phyloP scores from a whole-genome alignment of 1,140 invertebrate species.

The Saxidomus purpurata region DNA sequence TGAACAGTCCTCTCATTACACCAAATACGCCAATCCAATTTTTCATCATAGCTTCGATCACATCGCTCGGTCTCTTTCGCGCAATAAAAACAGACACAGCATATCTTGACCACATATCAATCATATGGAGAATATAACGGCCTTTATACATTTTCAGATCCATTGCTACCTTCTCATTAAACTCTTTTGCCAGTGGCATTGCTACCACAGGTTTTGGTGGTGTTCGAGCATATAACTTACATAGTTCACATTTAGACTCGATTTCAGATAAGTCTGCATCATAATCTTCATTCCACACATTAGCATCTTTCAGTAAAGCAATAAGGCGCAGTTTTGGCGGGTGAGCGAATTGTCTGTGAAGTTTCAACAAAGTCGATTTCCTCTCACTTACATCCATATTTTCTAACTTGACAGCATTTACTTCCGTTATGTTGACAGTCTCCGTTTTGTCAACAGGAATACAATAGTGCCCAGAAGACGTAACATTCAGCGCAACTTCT shows the following conservation, averaged over 20 bases:
- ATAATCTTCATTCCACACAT: constrained; percentile 50
- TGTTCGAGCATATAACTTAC: constrained; percentile 44
- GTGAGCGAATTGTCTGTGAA: constrained; percentile 67
- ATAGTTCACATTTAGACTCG: constrained; percentile 17
- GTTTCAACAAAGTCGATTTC: constrained; percentile 48
- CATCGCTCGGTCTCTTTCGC: constrained; percentile 25
- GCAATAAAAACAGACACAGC: constrained; percentile 36
- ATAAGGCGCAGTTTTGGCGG: constrained; percentile 33
- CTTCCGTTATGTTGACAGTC: constrained; percentile 10
- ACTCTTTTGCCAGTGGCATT: constrained; percentile 42
- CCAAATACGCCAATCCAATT: constrained; percentile 54
- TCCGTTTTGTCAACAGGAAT: constrained; percentile 65
- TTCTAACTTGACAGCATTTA: constrained; percentile 36
- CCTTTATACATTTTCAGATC: constrained; percentile 42
- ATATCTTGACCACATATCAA: constrained; percentile 61
- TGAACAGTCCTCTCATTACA: constrained; percentile 45
- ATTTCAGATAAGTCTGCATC: background rate
- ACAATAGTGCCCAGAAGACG: constrained; percentile 68
- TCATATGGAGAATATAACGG: constrained; percentile 50
- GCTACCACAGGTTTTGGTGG: constrained; percentile 25
- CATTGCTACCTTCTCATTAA: constrained; percentile 68
- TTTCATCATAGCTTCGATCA: constrained; percentile 59
- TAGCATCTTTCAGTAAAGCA: constrained; percentile 61
- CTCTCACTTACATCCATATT: background rate
- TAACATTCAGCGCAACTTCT: constrained; percentile 67